Conservation (phyloP, 2,888 invertebrate genomes). For the Coelopa pilipes region DNA sequence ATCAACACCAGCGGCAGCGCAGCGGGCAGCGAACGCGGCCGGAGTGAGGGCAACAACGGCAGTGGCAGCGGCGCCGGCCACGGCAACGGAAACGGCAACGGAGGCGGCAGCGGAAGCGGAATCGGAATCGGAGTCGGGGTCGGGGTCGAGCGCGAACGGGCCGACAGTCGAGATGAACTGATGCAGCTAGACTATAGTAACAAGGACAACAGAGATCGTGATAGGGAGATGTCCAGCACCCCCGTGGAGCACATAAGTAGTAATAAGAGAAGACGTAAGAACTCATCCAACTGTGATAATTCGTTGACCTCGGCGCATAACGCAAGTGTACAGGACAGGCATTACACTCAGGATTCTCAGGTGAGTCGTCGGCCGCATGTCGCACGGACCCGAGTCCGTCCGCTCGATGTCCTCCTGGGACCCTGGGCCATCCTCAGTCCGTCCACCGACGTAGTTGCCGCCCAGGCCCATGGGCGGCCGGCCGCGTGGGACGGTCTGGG, state of each 20-base stretch:
- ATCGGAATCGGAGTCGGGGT: too few species aligned
- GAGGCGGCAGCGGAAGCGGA: conserved; percentile 55
- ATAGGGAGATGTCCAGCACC: conserved; percentile 69
- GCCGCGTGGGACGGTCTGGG: too few species aligned
- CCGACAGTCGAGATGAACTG: conserved; percentile 66
- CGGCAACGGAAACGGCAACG: conserved; percentile 54
- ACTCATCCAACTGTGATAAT: conserved; percentile 74
- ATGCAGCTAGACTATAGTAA: conserved; percentile 67
- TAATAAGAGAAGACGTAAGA: conserved; percentile 71
- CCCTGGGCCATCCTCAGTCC: too few species aligned
- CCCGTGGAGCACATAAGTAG: conserved; percentile 68
- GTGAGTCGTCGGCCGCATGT: conserved; percentile 61
- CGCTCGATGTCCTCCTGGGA: too few species aligned
- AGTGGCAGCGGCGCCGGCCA: conserved; percentile 52
- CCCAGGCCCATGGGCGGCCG: too few species aligned
- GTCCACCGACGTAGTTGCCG: too few species aligned
- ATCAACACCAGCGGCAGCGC: conserved; percentile 47
- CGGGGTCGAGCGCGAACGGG: conserved; percentile 60
- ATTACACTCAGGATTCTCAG: conserved; percentile 75
- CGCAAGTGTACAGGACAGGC: conserved; percentile 71
- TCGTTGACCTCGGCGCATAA: conserved; percentile 71
- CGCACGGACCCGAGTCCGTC: too few species aligned
- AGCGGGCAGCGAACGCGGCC: conserved; percentile 44
- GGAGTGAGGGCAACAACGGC: conserved; percentile 45
- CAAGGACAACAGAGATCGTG: conserved; percentile 68